Evolutionary conservation across 2,888 invertebrate genomes (phyloP).

Genomic region (Lasioglossum morio): DNA sequence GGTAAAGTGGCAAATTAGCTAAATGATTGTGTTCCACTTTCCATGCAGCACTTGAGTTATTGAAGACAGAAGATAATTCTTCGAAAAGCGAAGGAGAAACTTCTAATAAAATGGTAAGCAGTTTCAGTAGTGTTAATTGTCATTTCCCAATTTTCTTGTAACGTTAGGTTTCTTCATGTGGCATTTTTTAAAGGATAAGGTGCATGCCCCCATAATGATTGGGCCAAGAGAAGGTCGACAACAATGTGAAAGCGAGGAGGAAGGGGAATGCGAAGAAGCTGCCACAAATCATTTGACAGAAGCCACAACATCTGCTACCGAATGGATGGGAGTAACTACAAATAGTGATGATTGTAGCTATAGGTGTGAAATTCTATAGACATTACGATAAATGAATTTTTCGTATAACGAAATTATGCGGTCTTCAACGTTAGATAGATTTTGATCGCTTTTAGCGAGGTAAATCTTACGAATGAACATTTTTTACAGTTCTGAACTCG

Average conservation of each 20-base stretch:
- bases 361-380: slow-evolving; percentile 80
- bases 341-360: slow-evolving; percentile 95
- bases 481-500: slow-evolving; percentile 88
- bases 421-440: not conserved
- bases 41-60: slow-evolving; percentile 73
- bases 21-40: slow-evolving; percentile 76
- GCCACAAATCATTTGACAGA: slow-evolving; percentile 87
- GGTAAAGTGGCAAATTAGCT: slow-evolving; percentile 66
- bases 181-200: slow-evolving; percentile 69
- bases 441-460: not conserved
- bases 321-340: slow-evolving; percentile 95
- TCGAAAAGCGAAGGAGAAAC: slow-evolving; percentile 72
- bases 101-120: slow-evolving; percentile 72
- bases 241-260: slow-evolving; percentile 87
- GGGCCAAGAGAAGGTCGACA: slow-evolving; percentile 72
- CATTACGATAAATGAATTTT: not conserved
- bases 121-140: not conserved
- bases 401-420: not conserved
- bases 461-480: slow-evolving; percentile 9
- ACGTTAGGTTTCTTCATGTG: not conserved
- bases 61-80: slow-evolving; percentile 71
- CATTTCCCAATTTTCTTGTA: slow-evolving; percentile 15
- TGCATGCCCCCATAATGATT: slow-evolving; percentile 60
- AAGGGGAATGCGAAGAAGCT: slow-evolving; percentile 87
- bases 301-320: slow-evolving; percentile 89